Evolutionary conservation across 2,888 invertebrate species (phyloP), one percentile per base, ranked within the genome.

Genomic region (Osmoderma eremita): DNA sequence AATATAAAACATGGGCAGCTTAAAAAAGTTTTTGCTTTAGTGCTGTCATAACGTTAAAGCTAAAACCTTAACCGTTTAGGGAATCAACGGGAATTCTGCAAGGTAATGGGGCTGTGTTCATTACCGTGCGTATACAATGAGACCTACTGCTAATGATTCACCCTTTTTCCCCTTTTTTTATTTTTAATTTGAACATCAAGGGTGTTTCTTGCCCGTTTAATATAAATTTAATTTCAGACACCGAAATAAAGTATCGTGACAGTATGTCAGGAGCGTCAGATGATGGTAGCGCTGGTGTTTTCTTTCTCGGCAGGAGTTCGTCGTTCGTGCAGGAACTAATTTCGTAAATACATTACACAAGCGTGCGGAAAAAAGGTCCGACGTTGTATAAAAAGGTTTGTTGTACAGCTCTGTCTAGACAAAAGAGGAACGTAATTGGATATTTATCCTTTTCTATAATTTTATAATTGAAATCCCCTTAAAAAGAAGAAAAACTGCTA

Each of bases 101-200:
- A 61, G 13, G 12, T 18, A 30, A 61, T 30, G 30, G 18, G 45
- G 18, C 58, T 30, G 30, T 30, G 45, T 61, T 61, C 58, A 61
- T 61, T 45, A 61, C 22, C 24, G 42, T 56, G 20, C 20, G 10
- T 42, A 22, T 22, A 15, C 56, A 45, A 20, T 18, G 18, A 15
- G 45, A 17, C 45, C 30, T 42, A 17, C 45, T 45, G 30, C 30
- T 61, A 61, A 61, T 45, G 58, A 48, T 48, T 36, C 45, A 48
- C 45, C 58, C 58, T 61, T 61, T 61, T 61, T 45, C 17, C 42
- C 45, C 18, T 18, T 36, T 61, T 48, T 61, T 61, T 61, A 61
- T 48, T 61, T 61, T 61, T 61, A 61, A 61, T 61, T 61, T 61
- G 45, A 45, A 22, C 58, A 61, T 61, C 45, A 61, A 58, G 45